Percentiles rank a stretch among this genome's conserved stretches.
These are phyloP conservation scores for Cheilosia impressa DNA, from an alignment of 2,888 invertebrate genomes.

Conservation along the genomic window DNA sequence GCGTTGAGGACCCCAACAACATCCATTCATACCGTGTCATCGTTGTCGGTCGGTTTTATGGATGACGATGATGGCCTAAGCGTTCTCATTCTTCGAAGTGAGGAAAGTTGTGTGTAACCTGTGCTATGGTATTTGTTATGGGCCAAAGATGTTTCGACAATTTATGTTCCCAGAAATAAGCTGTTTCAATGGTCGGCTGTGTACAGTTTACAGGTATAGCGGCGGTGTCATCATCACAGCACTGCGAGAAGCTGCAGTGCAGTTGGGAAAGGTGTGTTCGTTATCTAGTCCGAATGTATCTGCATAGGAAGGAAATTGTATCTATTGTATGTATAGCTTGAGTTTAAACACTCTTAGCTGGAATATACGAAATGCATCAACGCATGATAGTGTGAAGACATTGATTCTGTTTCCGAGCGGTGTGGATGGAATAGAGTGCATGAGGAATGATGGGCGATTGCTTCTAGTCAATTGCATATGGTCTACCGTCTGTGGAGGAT, in stretches of 20 bases:
- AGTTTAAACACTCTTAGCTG: constrained; percentile 24
- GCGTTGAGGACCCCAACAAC: constrained; percentile 48
- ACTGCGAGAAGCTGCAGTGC: constrained; percentile 7
- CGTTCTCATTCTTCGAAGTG: constrained; percentile 43
- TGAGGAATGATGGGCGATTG: neutral
- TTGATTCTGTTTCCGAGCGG: constrained; percentile 19
- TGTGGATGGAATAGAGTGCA: neutral
- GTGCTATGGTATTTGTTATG: constrained; percentile 48
- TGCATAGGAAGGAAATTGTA: constrained; percentile 35
- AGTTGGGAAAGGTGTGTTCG: constrained; percentile 59
- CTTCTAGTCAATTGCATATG: neutral
- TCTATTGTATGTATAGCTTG: constrained; percentile 38
- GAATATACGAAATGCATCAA: constrained; percentile 40
- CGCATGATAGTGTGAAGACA: constrained; percentile 35
- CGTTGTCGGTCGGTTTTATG: constrained; percentile 45
- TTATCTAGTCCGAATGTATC: constrained; percentile 51
- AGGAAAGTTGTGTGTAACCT: constrained; percentile 20
- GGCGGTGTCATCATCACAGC: constrained; percentile 56
- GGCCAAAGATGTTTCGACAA: constrained; percentile 65
- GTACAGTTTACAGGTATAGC: neutral
- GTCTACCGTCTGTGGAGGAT: neutral
- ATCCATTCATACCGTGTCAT: constrained; percentile 47
- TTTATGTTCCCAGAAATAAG: constrained; percentile 58
- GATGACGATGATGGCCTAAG: constrained; percentile 43
- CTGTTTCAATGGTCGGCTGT: constrained; percentile 63